A percentile compares a stretch with the other conserved stretches of the same genome.
Conservation (phyloP, 2,888 invertebrate species). For the Notodonta dromedarius region DNA sequence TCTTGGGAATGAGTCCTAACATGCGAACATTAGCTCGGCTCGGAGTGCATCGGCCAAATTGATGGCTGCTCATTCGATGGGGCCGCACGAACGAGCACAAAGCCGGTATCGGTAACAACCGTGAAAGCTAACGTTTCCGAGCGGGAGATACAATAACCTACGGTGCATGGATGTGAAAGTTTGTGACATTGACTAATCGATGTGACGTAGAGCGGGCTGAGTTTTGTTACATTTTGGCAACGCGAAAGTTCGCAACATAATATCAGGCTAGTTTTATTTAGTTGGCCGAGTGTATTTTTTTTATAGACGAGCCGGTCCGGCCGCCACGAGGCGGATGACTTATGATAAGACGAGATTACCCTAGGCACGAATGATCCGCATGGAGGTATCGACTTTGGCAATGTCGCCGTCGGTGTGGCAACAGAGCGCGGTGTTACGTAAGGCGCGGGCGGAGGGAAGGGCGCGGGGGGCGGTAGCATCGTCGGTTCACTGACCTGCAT, state of each 20-base stretch:
- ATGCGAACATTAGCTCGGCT: constrained; percentile 28
- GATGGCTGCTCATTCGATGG: constrained; percentile 51
- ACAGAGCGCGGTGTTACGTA: constrained; percentile 70
- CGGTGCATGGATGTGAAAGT: constrained; percentile 71
- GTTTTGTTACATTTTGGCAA: constrained; percentile 48
- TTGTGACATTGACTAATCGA: constrained; percentile 71
- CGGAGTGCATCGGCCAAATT: constrained; percentile 42
- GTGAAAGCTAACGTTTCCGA: constrained; percentile 65
- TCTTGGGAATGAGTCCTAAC: constrained; percentile 41
- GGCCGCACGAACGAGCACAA: constrained; percentile 51
- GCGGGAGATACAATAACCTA: constrained; percentile 65
- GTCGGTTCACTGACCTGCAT: constrained; percentile 75
- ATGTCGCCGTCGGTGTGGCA: constrained; percentile 72
- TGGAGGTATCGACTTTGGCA: constrained; percentile 70
- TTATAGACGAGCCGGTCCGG: constrained; percentile 26
- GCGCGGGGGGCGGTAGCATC: constrained; percentile 36
- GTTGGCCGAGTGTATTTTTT: constrained; percentile 15
- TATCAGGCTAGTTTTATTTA: constrained; percentile 22
- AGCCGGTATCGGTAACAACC: constrained; percentile 57
- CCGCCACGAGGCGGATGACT: constrained; percentile 21
- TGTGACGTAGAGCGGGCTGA: constrained; percentile 51
- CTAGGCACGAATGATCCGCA: constrained; percentile 58
- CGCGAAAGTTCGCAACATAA: constrained; percentile 31
- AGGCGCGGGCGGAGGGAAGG: constrained; percentile 44
- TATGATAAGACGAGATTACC: constrained; percentile 55